A percentile compares a stretch with the other conserved stretches of the same genome.
Evolutionary conservation across 2,888 invertebrate genomes (phyloP).

Genomic region (Mellilla xanthometata): DNA sequence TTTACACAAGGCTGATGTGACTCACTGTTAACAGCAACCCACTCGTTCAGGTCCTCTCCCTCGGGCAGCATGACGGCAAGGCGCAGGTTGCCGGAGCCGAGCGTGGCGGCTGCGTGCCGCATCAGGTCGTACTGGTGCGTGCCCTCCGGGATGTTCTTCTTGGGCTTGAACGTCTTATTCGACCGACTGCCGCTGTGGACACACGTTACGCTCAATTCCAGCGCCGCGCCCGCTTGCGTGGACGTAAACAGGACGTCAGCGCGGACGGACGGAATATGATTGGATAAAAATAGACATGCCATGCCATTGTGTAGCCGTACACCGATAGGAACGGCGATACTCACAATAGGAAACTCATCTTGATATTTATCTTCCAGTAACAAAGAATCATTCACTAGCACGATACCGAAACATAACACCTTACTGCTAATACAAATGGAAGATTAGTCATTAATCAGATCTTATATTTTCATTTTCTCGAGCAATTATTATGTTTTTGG

Average conservation of each 20-base stretch:
- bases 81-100: conserved; percentile 98
- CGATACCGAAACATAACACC: conserved; percentile 62
- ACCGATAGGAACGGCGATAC: conserved; percentile 47
- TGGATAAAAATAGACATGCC: conserved; percentile 62
- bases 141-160: conserved; percentile 99
- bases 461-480: conserved; percentile 29
- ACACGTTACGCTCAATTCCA: neutral
- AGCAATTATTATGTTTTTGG: conserved; percentile 1
- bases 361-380: conserved; percentile 41
- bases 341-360: conserved; percentile 86
- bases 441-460: too few relatives aligned
- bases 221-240: conserved; percentile 25
- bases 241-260: conserved; percentile 69
- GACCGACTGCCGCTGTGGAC: conserved; percentile 90
- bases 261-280: conserved; percentile 46
- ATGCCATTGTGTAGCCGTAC: conserved; percentile 11
- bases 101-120: conserved; percentile 99
- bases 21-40: conserved; percentile 99
- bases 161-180: conserved; percentile 99
- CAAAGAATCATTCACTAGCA: conserved; percentile 39
- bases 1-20: too few relatives aligned
- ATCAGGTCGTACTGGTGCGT: conserved; percentile 99
- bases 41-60: conserved; percentile 99
- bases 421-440: conserved; percentile 19
- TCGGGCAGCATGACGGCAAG: conserved; percentile 98